Conservation (phyloP, 1,140 invertebrate species). For the Trichonephila clavata region DNA sequence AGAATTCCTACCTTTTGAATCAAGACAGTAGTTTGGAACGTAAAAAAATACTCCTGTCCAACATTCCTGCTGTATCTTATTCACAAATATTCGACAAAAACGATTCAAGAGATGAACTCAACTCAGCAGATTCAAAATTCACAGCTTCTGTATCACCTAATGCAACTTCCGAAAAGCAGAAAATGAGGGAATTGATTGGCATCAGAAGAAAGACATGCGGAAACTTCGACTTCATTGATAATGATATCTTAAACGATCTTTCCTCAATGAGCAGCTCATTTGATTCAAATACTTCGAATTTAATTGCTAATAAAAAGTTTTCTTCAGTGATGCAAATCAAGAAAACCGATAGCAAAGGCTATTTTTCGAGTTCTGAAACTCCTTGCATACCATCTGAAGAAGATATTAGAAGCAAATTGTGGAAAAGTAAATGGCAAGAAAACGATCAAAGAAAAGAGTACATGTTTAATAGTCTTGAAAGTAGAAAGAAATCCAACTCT, state of each 20-base stretch:
- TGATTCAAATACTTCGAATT: background rate
- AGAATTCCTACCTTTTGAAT: background rate
- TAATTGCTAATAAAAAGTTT: constrained; percentile 16
- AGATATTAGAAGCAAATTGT: constrained; percentile 9
- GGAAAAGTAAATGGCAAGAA: constrained; percentile 60
- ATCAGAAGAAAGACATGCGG: constrained; percentile 61
- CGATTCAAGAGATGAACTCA: constrained; percentile 5
- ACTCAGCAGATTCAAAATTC: background rate
- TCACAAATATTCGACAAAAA: constrained; percentile 15
- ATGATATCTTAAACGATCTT: constrained; percentile 26
- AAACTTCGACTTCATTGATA: constrained; percentile 62
- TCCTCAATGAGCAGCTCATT: background rate
- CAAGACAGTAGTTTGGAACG: constrained; percentile 57
- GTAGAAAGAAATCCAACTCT: constrained; percentile 40
- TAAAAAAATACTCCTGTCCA: constrained; percentile 17
- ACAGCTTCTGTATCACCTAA: background rate
- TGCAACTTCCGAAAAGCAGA: constrained; percentile 21
- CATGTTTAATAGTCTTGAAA: constrained; percentile 75
- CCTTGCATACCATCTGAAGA: background rate
- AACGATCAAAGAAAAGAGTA: constrained; percentile 54
- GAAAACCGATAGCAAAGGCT: constrained; percentile 34
- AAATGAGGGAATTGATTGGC: constrained; percentile 40
- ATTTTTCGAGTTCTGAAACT: constrained; percentile 30
- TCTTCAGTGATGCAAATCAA: constrained; percentile 38
- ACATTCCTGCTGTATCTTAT: constrained; percentile 11